These are phyloP conservation scores for Andrena chrysosceles DNA, from an alignment of 2,888 invertebrate species.

Conservation along the genomic window DNA sequence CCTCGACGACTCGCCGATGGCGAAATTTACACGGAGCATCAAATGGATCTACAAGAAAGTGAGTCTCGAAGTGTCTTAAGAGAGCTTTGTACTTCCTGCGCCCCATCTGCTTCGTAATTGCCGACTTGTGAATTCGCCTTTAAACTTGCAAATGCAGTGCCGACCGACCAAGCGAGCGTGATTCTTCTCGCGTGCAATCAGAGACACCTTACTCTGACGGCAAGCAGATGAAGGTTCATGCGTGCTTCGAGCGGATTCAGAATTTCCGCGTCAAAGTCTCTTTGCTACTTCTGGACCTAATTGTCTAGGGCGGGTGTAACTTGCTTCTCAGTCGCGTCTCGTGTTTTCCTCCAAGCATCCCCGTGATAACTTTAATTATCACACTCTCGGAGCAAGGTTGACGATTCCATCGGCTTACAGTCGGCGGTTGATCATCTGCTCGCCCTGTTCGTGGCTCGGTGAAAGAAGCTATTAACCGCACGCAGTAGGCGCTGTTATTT, in stretches of 20 bases:
- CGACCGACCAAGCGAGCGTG: too few relatives aligned
- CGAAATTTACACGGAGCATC: conserved; percentile 77
- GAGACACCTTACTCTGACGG: not conserved
- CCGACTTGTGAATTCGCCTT: too few relatives aligned
- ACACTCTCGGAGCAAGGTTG: conserved; percentile 18
- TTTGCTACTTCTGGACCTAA: conserved; percentile 27
- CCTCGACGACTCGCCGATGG: conserved; percentile 79
- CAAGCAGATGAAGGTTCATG: conserved; percentile 17
- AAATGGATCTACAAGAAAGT: conserved; percentile 82
- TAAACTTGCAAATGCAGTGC: too few relatives aligned
- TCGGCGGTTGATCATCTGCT: conserved; percentile 6
- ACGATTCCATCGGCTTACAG: conserved; percentile 39
- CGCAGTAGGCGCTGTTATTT: conserved; percentile 49
- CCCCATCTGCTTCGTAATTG: not conserved
- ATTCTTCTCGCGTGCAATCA: too few relatives aligned
- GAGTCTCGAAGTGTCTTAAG: conserved; percentile 59
- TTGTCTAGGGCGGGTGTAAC: conserved; percentile 8
- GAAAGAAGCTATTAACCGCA: conserved; percentile 59
- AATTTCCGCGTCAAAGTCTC: conserved; percentile 63
- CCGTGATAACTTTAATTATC: conserved; percentile 17
- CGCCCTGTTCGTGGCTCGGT: conserved; percentile 21
- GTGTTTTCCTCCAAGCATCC: not conserved
- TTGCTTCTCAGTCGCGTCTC: not conserved
- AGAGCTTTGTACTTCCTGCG: conserved; percentile 6
- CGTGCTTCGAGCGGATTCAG: conserved; percentile 40